A percentile compares a stretch with the other conserved stretches of the same genome.
These are phyloP conservation scores for Tenthredo livida DNA, from an alignment of 2,888 invertebrate species.

Conservation along the genomic window DNA sequence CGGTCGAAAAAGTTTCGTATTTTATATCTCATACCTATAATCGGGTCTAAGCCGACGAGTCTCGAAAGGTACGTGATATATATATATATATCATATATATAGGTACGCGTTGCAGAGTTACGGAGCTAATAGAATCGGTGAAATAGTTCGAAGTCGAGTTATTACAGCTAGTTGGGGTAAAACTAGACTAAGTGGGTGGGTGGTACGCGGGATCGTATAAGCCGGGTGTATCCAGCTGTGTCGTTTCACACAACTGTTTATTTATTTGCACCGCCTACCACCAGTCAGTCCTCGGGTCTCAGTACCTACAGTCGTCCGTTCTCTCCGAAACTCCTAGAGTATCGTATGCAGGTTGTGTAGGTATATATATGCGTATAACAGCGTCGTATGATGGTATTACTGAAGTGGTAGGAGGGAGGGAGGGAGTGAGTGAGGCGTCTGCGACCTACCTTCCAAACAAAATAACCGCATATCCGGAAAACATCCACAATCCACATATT, in stretches of 20 bases:
- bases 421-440: neutral
- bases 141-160: neutral
- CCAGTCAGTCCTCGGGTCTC: slow-evolving; percentile 19
- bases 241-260: slow-evolving; percentile 66
- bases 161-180: neutral
- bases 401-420: neutral
- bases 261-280: slow-evolving; percentile 61
- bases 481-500: slow-evolving; percentile 60
- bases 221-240: slow-evolving; percentile 63
- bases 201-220: slow-evolving; percentile 39
- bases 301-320: neutral
- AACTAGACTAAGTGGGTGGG: slow-evolving; percentile 44
- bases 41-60: neutral
- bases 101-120: too few species aligned
- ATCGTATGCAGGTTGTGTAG: neutral
- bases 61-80: too few species aligned
- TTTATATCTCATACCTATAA: neutral
- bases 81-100: too few species aligned
- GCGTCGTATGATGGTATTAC: too few species aligned
- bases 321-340: slow-evolving; percentile 19
- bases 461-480: slow-evolving; percentile 67
- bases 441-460: slow-evolving; percentile 58
- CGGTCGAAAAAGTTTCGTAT: neutral
- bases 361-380: too few species aligned
- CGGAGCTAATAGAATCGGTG: neutral